phyloP scores from a whole-genome alignment of 1,140 invertebrate species.

The Coelopa frigida region DNA sequence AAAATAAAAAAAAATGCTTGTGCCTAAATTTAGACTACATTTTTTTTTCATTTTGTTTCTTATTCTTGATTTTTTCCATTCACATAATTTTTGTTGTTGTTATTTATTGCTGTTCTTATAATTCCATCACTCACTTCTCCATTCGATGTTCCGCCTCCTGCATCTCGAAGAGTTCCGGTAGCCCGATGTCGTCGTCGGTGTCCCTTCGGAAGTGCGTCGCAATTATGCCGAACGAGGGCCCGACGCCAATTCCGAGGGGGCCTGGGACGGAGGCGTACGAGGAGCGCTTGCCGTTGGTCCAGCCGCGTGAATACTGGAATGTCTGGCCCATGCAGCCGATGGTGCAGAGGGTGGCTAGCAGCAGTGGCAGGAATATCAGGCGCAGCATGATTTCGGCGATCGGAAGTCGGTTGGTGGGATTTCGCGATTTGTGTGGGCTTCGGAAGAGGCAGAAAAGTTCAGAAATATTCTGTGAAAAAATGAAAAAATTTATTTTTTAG shows the following conservation, averaged over 20 bases:
- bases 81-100: too few relatives aligned
- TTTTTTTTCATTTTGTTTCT: not conserved
- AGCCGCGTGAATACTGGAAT: slow-evolving; percentile 67
- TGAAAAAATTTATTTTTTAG: too few relatives aligned
- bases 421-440: not conserved
- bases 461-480: too few relatives aligned
- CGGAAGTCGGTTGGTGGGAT: not conserved
- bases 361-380: slow-evolving; percentile 29
- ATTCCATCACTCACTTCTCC: slow-evolving; percentile 29
- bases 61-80: too few relatives aligned
- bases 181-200: slow-evolving; percentile 21
- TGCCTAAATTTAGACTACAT: too few relatives aligned
- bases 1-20: not conserved
- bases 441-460: not conserved
- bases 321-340: slow-evolving; percentile 50
- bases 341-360: slow-evolving; percentile 27
- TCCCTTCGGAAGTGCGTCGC: too few relatives aligned
- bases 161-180: slow-evolving; percentile 27
- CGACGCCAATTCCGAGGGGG: slow-evolving; percentile 14
- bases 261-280: not conserved
- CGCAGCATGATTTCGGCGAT: slow-evolving; percentile 24
- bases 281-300: slow-evolving; percentile 64
- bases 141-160: slow-evolving; percentile 22
- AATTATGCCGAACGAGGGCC: slow-evolving; percentile 15
- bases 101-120: too few relatives aligned